Evolutionary conservation across 2,888 invertebrate species (phyloP).

Genomic region (Phengaris arion): DNA sequence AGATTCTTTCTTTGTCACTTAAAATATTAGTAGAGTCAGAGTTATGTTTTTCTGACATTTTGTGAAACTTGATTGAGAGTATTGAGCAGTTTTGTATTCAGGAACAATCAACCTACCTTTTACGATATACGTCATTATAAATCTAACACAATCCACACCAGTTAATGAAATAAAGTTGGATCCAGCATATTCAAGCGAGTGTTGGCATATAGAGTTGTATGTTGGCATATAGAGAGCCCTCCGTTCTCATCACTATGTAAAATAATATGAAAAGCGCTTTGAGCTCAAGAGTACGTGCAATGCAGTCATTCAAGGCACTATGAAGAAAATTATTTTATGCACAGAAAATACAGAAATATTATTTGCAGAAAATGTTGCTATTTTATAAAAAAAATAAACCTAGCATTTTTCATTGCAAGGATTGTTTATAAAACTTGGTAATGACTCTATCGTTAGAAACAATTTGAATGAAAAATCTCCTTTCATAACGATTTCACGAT

Average conservation of each 20-base stretch:
- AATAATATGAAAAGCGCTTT: constrained; percentile 51
- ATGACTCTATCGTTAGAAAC: not conserved
- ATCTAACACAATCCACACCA: constrained; percentile 5
- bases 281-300: constrained; percentile 43
- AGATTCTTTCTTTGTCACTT: too few relatives aligned
- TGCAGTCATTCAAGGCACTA: constrained; percentile 44
- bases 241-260: constrained; percentile 49
- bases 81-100: not conserved
- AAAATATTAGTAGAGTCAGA: too few relatives aligned
- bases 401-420: not conserved
- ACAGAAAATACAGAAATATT: constrained; percentile 40
- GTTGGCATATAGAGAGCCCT: constrained; percentile 36
- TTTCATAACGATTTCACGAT: not conserved
- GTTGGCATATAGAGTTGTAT: not conserved
- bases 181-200: constrained; percentile 14
- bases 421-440: constrained; percentile 2
- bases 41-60: too few relatives aligned
- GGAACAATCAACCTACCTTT: not conserved
- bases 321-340: constrained; percentile 41
- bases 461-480: not conserved
- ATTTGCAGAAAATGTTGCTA: constrained; percentile 26
- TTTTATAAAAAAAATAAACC: not conserved
- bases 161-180: constrained; percentile 17
- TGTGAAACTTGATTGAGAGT: too few relatives aligned
- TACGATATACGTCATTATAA: constrained; percentile 11